Percentiles rank a stretch among this genome's conserved stretches.
Evolutionary conservation across 2,113 vertebrate genomes (phyloP).

Genomic region (Pheucticus melanocephalus): DNA sequence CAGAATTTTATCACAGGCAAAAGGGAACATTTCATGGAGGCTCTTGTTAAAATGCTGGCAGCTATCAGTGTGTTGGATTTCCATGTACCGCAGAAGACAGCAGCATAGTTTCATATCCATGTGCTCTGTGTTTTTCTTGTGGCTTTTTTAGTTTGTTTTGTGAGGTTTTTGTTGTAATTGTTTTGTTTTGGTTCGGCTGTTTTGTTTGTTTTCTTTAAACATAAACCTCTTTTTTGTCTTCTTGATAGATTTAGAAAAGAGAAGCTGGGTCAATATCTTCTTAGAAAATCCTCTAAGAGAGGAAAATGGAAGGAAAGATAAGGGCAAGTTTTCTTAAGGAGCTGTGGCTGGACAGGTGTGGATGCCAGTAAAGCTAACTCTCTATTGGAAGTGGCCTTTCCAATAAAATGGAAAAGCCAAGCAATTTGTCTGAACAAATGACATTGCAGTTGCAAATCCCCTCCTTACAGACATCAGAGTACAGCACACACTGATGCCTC

Average conservation of each 20-base stretch:
- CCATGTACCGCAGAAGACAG: neutral
- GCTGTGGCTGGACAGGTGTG: neutral
- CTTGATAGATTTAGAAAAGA: neutral
- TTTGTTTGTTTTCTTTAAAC: neutral
- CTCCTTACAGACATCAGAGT: neutral
- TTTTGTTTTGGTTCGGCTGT: neutral
- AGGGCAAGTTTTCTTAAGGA: neutral
- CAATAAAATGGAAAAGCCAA: neutral
- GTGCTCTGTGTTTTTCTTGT: neutral
- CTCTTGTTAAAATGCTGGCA: neutral
- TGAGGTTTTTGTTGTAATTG: neutral
- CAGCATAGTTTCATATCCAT: neutral
- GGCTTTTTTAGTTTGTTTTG: neutral
- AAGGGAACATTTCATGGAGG: neutral
- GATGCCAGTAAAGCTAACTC: neutral
- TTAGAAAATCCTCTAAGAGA: neutral
- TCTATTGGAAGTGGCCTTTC: neutral
- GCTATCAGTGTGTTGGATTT: neutral
- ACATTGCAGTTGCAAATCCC: neutral
- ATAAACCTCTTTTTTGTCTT: neutral
- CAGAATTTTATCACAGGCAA: conserved; percentile 39
- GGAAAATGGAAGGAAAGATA: neutral
- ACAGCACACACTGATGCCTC: neutral
- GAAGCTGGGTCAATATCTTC: neutral
- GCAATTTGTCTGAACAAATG: neutral